Evolutionary conservation across 1,140 invertebrate species (phyloP).

Genomic region (Fopius arisanus): DNA sequence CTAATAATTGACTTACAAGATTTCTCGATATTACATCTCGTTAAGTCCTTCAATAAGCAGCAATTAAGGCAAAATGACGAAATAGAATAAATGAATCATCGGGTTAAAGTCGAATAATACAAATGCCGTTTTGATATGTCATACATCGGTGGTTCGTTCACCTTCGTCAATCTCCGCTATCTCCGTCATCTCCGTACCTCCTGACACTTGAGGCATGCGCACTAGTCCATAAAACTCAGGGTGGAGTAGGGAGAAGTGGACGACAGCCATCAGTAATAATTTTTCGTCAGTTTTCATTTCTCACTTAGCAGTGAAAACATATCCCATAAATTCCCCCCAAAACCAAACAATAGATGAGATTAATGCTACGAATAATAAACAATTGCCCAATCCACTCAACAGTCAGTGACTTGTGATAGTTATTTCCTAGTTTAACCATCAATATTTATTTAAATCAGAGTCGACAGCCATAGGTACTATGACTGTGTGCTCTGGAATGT

Average conservation of each 20-base stretch:
- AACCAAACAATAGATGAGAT: background rate
- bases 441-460: background rate
- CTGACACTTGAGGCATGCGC: background rate
- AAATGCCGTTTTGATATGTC: background rate
- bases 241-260: background rate
- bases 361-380: background rate
- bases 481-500: conserved; percentile 5
- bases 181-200: background rate
- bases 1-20: background rate
- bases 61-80: background rate
- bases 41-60: background rate
- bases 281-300: background rate
- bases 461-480: background rate
- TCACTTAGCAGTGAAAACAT: background rate
- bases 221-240: background rate
- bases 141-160: background rate
- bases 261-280: background rate
- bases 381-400: background rate
- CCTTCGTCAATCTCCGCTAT: background rate
- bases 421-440: background rate
- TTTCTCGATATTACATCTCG: background rate
- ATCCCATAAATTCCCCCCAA: background rate
- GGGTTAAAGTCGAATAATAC: background rate
- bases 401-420: background rate
- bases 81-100: background rate